Evolutionary conservation across 2,797 vertebrate genomes (phyloP).

Genomic region (Rhodeus uyekii): DNA sequence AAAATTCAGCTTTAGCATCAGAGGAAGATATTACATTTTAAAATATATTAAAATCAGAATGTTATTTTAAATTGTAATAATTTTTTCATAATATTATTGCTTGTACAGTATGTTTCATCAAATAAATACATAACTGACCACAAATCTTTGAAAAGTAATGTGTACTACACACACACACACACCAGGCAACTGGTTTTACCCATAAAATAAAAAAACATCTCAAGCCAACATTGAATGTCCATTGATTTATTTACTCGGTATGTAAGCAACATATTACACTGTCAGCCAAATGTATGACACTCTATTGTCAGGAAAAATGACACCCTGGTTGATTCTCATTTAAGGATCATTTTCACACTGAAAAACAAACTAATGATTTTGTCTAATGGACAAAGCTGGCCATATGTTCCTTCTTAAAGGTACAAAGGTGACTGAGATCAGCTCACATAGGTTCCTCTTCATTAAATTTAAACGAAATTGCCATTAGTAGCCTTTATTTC

Average conservation of each 20-base stretch:
- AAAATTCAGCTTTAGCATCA: background rate
- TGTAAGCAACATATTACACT: background rate
- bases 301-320: background rate
- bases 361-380: background rate
- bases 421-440: background rate
- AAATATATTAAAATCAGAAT: background rate
- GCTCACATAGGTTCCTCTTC: background rate
- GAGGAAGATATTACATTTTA: too few relatives aligned
- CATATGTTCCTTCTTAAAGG: background rate
- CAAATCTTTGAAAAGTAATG: too few relatives aligned
- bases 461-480: background rate
- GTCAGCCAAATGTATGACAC: background rate
- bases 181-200: too few relatives aligned
- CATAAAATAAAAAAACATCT: too few relatives aligned
- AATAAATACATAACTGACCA: too few relatives aligned
- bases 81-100: background rate
- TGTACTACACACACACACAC: too few relatives aligned
- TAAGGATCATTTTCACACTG: background rate
- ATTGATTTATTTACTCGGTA: background rate
- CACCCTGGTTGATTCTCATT: background rate
- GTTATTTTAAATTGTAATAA: background rate
- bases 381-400: background rate
- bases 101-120: too few relatives aligned
- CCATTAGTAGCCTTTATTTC: conserved; percentile 1
- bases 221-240: background rate